A percentile compares a stretch with the other conserved stretches of the same genome.
These are phyloP conservation scores for Phainopepla nitens DNA, from an alignment of 2,113 vertebrate genomes.

Conservation along the genomic window DNA sequence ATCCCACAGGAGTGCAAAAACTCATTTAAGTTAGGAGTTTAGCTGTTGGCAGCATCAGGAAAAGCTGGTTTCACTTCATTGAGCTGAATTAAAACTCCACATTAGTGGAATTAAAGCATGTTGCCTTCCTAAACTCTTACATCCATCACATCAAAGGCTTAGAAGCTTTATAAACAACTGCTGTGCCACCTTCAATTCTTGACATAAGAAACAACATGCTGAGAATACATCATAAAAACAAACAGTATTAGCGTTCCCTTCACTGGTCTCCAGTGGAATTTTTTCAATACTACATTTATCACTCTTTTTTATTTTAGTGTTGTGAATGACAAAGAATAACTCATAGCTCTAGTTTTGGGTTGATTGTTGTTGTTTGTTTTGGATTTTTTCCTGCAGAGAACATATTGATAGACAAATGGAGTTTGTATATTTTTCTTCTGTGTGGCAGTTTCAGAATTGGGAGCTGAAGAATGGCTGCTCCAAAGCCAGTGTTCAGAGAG, in stretches of 20 bases:
- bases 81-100: conserved; percentile 36
- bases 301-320: background rate
- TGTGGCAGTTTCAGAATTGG: background rate
- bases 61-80: conserved; percentile 48
- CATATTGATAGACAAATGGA: background rate
- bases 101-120: conserved; percentile 35
- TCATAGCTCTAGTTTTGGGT: background rate
- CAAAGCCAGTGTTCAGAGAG: background rate
- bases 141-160: conserved; percentile 33
- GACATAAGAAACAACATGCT: background rate
- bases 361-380: background rate
- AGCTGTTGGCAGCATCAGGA: conserved; percentile 4
- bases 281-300: background rate
- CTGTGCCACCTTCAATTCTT: background rate
- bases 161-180: conserved; percentile 5
- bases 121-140: background rate
- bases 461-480: background rate
- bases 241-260: background rate
- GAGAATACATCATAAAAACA: background rate
- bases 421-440: background rate
- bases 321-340: background rate
- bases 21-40: conserved; percentile 51
- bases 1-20: conserved; percentile 38
- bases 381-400: background rate
- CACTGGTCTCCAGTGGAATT: background rate